A percentile compares a stretch with the other conserved stretches of the same genome.
phyloP scores from a whole-genome alignment of 2,888 invertebrate species.

The Cheiracanthium punctorium region DNA sequence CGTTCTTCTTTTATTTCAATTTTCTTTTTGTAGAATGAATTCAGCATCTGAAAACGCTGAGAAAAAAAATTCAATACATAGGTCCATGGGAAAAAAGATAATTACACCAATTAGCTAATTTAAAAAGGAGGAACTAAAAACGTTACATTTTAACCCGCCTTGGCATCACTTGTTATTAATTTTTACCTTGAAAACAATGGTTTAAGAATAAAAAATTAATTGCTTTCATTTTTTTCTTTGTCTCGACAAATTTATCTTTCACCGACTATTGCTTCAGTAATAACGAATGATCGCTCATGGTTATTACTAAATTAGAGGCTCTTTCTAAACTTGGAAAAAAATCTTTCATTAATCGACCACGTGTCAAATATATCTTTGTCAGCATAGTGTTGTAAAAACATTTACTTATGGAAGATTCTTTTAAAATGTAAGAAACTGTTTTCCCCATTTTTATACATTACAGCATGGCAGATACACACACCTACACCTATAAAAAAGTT shows the following conservation, averaged over 20 bases:
- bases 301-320: conserved; percentile 52
- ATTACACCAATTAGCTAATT: conserved; percentile 62
- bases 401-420: too few species aligned
- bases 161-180: conserved; percentile 58
- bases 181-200: conserved; percentile 54
- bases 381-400: neutral
- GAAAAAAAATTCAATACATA: conserved; percentile 34
- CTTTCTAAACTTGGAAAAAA: conserved; percentile 19
- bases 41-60: conserved; percentile 23
- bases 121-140: conserved; percentile 36
- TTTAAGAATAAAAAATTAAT: conserved; percentile 30
- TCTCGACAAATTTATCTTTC: conserved; percentile 40
- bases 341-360: conserved; percentile 40
- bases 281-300: conserved; percentile 48
- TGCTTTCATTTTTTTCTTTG: conserved; percentile 42
- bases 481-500: too few species aligned
- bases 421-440: too few species aligned
- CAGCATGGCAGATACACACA: too few species aligned
- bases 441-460: too few species aligned
- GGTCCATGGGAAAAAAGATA: conserved; percentile 31
- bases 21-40: conserved; percentile 41
- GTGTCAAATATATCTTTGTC: conserved; percentile 43
- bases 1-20: conserved; percentile 21
- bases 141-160: conserved; percentile 30
- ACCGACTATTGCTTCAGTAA: conserved; percentile 33